Conservation (phyloP, 2,797 vertebrate species). For the Chloroceryle amazona region DNA sequence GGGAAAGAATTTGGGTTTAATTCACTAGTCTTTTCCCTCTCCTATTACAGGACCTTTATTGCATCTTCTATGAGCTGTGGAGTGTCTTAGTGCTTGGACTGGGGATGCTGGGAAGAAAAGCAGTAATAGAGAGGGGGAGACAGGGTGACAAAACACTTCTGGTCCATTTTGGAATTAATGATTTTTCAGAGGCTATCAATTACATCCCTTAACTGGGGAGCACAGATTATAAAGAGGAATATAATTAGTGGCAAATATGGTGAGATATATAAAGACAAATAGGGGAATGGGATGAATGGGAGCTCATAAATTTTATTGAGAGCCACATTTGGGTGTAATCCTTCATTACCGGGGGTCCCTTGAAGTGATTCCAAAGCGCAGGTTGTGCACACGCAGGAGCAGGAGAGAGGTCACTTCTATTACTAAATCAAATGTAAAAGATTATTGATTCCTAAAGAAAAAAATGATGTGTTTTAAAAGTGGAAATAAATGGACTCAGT, state of each 20-base stretch:
- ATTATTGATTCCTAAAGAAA: constrained; percentile 61
- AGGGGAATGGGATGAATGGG: constrained; percentile 40
- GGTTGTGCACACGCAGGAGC: not conserved
- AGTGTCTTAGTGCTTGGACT: constrained; percentile 48
- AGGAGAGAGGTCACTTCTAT: constrained; percentile 23
- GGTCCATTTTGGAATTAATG: constrained; percentile 76
- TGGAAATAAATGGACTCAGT: not conserved
- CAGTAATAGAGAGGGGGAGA: not conserved
- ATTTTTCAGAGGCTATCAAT: constrained; percentile 87
- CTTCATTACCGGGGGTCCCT: constrained; percentile 52
- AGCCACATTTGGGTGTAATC: constrained; percentile 47
- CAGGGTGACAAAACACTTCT: constrained; percentile 78
- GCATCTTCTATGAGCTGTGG: constrained; percentile 35
- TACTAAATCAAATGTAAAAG: constrained; percentile 34
- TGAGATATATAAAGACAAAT: constrained; percentile 80
- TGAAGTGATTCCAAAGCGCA: constrained; percentile 30
- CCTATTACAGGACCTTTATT: not conserved
- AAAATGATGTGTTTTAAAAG: not conserved
- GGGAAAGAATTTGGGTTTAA: not conserved
- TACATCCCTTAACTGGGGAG: constrained; percentile 86
- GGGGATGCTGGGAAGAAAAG: constrained; percentile 12
- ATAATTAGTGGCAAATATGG: constrained; percentile 81
- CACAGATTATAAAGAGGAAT: constrained; percentile 79
- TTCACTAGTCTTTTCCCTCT: not conserved
- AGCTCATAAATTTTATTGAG: constrained; percentile 71